Percentiles rank a stretch among this genome's conserved stretches.
These are phyloP conservation scores for Escarpia spicata DNA, from an alignment of 2,888 invertebrate species.

Conservation along the genomic window DNA sequence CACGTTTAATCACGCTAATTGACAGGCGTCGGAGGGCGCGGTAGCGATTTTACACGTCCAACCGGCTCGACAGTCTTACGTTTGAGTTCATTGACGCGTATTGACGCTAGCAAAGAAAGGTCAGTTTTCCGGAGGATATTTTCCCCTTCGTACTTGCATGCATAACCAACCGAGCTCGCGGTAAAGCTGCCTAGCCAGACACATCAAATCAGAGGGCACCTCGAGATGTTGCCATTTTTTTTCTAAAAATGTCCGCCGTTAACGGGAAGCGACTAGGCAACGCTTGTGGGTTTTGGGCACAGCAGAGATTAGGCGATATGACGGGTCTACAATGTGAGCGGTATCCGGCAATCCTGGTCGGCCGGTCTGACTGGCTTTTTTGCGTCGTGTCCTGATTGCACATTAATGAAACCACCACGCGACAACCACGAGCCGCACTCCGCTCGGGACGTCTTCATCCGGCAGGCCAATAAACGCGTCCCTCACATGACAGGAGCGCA, in stretches of 20 bases:
- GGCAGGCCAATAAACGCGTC: not conserved
- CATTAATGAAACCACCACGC: not conserved
- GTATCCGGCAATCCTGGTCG: not conserved
- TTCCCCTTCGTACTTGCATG: not conserved
- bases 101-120: not conserved
- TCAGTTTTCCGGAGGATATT: not conserved
- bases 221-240: not conserved
- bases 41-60: not conserved
- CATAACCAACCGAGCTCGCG: not conserved
- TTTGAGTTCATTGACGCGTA: not conserved
- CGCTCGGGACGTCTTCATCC: not conserved
- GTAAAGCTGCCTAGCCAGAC: not conserved
- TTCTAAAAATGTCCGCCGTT: not conserved
- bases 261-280: not conserved
- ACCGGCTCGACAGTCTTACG: not conserved
- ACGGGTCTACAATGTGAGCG: not conserved
- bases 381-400: not conserved
- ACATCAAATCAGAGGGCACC: not conserved
- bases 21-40: not conserved
- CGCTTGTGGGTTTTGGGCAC: not conserved
- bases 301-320: not conserved
- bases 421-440: not conserved
- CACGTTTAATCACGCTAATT: not conserved
- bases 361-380: not conserved
- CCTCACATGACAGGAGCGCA: not conserved